Conservation (phyloP, 2,797 vertebrate species). For the Heteromormyrus szaboi region DNA sequence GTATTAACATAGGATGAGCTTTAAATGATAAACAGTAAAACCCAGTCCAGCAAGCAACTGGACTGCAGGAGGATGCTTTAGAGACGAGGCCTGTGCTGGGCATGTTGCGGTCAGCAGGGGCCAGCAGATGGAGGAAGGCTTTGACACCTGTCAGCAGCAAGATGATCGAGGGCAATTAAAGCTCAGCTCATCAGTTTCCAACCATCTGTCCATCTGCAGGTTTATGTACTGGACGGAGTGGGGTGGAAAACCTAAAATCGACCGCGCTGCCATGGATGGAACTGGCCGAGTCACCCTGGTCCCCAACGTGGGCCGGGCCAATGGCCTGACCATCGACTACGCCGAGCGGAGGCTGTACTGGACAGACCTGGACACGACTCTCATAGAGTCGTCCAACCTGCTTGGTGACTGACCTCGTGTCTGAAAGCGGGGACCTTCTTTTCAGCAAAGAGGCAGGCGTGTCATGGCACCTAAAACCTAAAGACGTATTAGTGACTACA, state of each 20-base stretch:
- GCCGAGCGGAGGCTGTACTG: slow-evolving; percentile 90
- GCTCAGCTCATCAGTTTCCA: background rate
- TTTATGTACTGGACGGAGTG: slow-evolving; percentile 99
- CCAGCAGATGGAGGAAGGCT: background rate
- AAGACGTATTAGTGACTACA: background rate
- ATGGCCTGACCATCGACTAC: slow-evolving; percentile 94
- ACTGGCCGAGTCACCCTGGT: slow-evolving; percentile 82
- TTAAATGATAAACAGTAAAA: background rate
- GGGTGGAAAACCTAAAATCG: slow-evolving; percentile 95
- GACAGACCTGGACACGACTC: slow-evolving; percentile 93
- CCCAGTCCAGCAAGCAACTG: background rate
- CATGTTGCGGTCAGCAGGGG: background rate
- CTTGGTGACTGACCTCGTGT: slow-evolving; percentile 64
- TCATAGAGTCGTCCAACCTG: slow-evolving; percentile 98
- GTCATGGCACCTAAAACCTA: background rate
- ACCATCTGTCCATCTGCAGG: slow-evolving; percentile 46
- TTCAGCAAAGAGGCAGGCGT: background rate
- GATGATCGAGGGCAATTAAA: background rate
- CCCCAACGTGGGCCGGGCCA: slow-evolving; percentile 87
- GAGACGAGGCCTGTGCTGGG: background rate
- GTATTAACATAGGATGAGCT: background rate
- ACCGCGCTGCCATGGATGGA: slow-evolving; percentile 92
- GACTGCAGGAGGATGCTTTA: background rate
- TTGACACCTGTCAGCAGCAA: background rate
- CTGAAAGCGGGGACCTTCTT: background rate